Percentiles rank a stretch among this genome's conserved stretches.
phyloP scores from a whole-genome alignment of 2,888 invertebrate species.

The Phragmatobia fuliginosa region DNA sequence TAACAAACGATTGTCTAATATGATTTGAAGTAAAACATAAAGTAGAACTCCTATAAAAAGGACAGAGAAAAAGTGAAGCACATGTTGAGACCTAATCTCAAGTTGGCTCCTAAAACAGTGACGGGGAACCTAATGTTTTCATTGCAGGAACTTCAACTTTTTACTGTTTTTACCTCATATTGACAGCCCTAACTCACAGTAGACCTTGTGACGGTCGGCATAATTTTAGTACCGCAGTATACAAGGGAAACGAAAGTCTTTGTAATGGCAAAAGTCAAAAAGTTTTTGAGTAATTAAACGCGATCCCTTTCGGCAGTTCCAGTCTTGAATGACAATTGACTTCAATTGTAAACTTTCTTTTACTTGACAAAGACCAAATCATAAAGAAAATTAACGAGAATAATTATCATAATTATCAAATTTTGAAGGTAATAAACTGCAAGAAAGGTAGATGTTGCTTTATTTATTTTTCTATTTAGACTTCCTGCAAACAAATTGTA shows the following conservation, averaged over 20 bases:
- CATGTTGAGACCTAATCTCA: too few relatives aligned
- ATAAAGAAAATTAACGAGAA: neutral
- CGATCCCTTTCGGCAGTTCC: constrained; percentile 53
- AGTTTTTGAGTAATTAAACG: constrained; percentile 67
- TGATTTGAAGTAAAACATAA: too few relatives aligned
- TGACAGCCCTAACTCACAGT: constrained; percentile 32
- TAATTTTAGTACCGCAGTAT: constrained; percentile 9
- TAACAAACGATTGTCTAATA: too few relatives aligned
- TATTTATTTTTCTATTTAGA: too few relatives aligned
- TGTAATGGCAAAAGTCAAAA: constrained; percentile 62
- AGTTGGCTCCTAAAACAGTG: too few relatives aligned
- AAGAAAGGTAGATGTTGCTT: neutral
- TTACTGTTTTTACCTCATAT: too few relatives aligned
- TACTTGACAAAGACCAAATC: constrained; percentile 7
- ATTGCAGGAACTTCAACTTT: neutral
- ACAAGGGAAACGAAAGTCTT: constrained; percentile 38
- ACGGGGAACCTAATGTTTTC: neutral
- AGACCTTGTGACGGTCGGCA: constrained; percentile 5
- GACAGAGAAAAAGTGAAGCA: too few relatives aligned
- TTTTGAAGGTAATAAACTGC: neutral
- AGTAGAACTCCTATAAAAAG: too few relatives aligned
- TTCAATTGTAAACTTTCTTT: constrained; percentile 29
- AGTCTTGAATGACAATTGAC: constrained; percentile 35
- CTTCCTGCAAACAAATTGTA: too few relatives aligned
- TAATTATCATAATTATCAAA: neutral